These are phyloP conservation scores for Melipona bicolor DNA, from an alignment of 2,888 invertebrate genomes.

Conservation along the genomic window DNA sequence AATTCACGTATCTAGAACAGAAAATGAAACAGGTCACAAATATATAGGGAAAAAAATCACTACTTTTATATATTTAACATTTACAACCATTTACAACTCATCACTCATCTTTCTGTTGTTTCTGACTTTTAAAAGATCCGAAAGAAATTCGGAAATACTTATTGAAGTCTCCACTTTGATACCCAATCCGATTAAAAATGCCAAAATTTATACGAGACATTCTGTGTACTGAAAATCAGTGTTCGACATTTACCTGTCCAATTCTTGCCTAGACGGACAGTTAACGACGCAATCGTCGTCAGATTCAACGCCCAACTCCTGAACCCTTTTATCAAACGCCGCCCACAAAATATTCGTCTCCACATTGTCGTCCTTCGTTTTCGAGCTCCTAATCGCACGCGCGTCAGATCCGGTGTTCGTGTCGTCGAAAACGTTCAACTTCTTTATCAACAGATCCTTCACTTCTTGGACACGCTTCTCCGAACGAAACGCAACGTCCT, in stretches of 20 bases:
- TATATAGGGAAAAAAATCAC: too few species aligned
- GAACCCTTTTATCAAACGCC: conserved; percentile 12
- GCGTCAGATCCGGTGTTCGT: too few species aligned
- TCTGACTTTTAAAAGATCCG: too few species aligned
- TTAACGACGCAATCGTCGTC: not conserved
- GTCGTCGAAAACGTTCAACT: not conserved
- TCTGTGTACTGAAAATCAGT: too few species aligned
- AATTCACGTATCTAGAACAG: conserved; percentile 3
- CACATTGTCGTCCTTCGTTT: not conserved
- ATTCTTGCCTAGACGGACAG: not conserved
- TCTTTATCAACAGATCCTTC: not conserved
- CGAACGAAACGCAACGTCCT: conserved; percentile 5
- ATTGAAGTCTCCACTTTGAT: too few species aligned
- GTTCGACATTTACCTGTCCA: conserved; percentile 6
- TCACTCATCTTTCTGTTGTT: too few species aligned
- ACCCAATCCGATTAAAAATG: too few species aligned
- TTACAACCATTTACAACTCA: too few species aligned
- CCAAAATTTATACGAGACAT: too few species aligned
- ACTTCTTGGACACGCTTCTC: not conserved
- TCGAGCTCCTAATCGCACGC: too few species aligned
- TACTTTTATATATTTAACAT: too few species aligned
- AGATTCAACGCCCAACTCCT: not conserved
- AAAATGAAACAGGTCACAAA: not conserved
- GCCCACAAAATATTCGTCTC: conserved; percentile 7
- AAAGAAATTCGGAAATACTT: too few species aligned